Percentiles rank a stretch among this genome's conserved stretches.
Conservation (phyloP, 2,113 vertebrate species). For the Trematomus loennbergii region DNA sequence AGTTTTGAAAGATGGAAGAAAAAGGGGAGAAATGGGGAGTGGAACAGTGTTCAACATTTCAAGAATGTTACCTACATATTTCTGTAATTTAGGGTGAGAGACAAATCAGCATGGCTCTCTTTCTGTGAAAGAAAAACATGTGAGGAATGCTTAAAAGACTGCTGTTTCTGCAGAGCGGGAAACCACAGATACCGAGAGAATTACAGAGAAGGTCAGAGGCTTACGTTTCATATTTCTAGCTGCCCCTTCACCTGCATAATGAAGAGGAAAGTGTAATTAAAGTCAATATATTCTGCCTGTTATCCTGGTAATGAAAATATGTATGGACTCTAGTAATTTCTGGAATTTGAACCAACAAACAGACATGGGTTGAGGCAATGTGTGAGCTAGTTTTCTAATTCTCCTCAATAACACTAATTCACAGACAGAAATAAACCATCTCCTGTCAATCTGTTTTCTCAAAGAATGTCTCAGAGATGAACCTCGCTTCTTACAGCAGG, state of each 20-base stretch:
- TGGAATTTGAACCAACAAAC: slow-evolving; percentile 47
- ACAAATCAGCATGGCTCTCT: slow-evolving; percentile 57
- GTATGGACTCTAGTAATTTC: slow-evolving; percentile 20
- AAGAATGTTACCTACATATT: slow-evolving; percentile 42
- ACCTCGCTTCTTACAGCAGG: slow-evolving; percentile 6
- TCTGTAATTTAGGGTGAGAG: slow-evolving; percentile 45
- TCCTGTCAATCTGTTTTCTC: slow-evolving; percentile 51
- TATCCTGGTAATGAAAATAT: slow-evolving; percentile 23
- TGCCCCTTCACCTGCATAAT: slow-evolving; percentile 43
- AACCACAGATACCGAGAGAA: slow-evolving; percentile 38
- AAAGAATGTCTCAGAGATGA: slow-evolving; percentile 39
- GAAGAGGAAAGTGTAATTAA: slow-evolving; percentile 23
- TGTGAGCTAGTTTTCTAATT: slow-evolving; percentile 36
- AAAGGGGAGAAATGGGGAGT: not conserved
- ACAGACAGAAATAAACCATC: slow-evolving; percentile 56
- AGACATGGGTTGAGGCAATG: slow-evolving; percentile 39
- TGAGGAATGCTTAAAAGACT: slow-evolving; percentile 65
- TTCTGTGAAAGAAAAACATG: slow-evolving; percentile 58
- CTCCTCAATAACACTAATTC: slow-evolving; percentile 22
- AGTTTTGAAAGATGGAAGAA: not conserved
- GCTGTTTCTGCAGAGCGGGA: slow-evolving; percentile 48
- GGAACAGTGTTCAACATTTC: not conserved
- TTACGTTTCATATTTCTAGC: slow-evolving; percentile 25
- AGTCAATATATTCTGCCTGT: slow-evolving; percentile 12
- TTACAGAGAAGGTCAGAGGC: not conserved